Evolutionary conservation across 2,888 invertebrate genomes (phyloP).

Genomic region (Lepas anatifera): DNA sequence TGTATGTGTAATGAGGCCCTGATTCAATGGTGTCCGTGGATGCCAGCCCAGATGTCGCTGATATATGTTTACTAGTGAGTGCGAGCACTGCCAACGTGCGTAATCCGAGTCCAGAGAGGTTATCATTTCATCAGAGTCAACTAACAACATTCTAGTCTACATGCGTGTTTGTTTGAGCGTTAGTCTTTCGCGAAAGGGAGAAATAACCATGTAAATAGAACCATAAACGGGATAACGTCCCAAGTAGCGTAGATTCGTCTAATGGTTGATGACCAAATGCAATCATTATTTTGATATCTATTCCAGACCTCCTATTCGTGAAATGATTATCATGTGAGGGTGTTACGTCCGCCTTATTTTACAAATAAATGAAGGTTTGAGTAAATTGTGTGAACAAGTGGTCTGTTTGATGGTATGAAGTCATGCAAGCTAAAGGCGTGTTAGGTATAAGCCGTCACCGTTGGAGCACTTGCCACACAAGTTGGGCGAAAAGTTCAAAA

Average conservation of each 20-base stretch:
- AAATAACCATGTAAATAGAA: background rate
- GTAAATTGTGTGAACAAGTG: too few relatives aligned
- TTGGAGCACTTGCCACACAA: too few relatives aligned
- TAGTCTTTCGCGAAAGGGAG: background rate
- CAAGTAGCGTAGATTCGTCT: background rate
- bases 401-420: too few relatives aligned
- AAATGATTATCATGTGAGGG: background rate
- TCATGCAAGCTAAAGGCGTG: too few relatives aligned
- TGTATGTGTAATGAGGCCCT: too few relatives aligned
- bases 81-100: too few relatives aligned
- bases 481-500: too few relatives aligned
- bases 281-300: constrained; percentile 9
- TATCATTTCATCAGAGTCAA: constrained; percentile 8
- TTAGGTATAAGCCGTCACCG: too few relatives aligned
- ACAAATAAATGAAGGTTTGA: background rate
- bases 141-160: constrained; percentile 2
- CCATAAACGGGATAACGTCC: background rate
- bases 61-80: too few relatives aligned
- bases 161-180: constrained; percentile 1
- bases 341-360: constrained; percentile 6
- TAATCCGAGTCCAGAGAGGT: too few relatives aligned
- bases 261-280: background rate
- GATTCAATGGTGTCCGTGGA: too few relatives aligned
- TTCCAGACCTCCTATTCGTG: background rate
- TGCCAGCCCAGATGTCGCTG: too few relatives aligned